Evolutionary conservation across 2,888 invertebrate genomes (phyloP), one percentile per base, ranked within the genome.

Genomic region (Nasonia oneida): DNA sequence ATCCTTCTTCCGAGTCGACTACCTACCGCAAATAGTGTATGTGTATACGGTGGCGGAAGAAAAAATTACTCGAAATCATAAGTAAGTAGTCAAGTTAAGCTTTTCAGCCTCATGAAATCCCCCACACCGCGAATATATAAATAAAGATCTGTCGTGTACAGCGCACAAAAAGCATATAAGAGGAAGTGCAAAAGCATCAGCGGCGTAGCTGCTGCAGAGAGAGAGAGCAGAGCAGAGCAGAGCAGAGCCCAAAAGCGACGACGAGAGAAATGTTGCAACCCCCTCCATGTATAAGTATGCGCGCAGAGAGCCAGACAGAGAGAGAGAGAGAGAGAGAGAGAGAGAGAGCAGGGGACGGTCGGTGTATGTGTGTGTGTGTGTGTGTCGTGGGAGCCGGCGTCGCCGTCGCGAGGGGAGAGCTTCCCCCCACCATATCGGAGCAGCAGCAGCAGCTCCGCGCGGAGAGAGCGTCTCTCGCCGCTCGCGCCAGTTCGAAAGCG

Each of bases 301-400:
- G 73, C 71, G 39, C 37, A 42, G 57, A 53, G 53, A 53, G 53
- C 14, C 15, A 53, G 53, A 53, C 18, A 61, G 23, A 61, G 53
- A 53, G 53, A 53, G 18, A 18, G 18, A 18, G 53, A 61, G 23
- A 61, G 57, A 53, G 53, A 15, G 53, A 18, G 53, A 15, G 53
- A 18, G 53, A 53, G 18, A 18, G 18, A 18, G 53, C 53, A 53
- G 23, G 64, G 78, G 78, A 57, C 39, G 15, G 37, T 37, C 3
- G 3, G 37, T 37, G 37, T 37, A 6, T 37, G 53, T 15, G 4
- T 57, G 23, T 23, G 23, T n/a, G 73, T 75, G 64, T 67, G 37
- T 37, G 75, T 82, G 83, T 79, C 84, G 84, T 84, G 84, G 84
- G 84, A 84, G 79, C 84, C 79, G 53, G 64, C 39, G 42, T 37